These are phyloP conservation scores for Coreoperca whiteheadi DNA, from an alignment of 2,113 vertebrate genomes.

Conservation along the genomic window DNA sequence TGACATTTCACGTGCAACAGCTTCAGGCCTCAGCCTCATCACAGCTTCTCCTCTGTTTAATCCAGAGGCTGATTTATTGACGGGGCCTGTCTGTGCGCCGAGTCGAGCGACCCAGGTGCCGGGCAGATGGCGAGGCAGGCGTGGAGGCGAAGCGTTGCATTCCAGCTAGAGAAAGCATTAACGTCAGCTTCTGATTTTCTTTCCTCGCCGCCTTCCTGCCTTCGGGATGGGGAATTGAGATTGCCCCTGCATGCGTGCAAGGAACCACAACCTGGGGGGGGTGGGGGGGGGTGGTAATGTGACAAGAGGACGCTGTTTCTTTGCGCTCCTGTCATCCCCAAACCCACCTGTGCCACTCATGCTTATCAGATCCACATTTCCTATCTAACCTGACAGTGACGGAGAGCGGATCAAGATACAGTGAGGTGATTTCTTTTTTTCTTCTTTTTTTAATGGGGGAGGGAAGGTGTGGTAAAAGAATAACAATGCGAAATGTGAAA, in stretches of 20 bases:
- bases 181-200: conserved; percentile 57
- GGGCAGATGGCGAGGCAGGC: conserved; percentile 70
- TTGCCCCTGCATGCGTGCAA: conserved; percentile 24
- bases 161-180: conserved; percentile 45
- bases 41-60: conserved; percentile 58
- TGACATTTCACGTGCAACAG: conserved; percentile 59
- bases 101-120: conserved; percentile 67
- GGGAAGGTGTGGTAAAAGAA: conserved; percentile 13
- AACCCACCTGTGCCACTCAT: conserved; percentile 71
- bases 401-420: conserved; percentile 26
- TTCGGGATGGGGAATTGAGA: conserved; percentile 19
- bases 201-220: conserved; percentile 3
- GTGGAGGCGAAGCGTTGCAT: conserved; percentile 48
- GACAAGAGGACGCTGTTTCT: conserved; percentile 48
- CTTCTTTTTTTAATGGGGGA: conserved; percentile 16
- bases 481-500: conserved; percentile 49
- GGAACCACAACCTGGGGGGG: conserved; percentile 40
- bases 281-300: conserved; percentile 64
- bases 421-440: conserved; percentile 30
- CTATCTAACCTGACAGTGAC: conserved; percentile 41
- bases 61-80: conserved; percentile 72
- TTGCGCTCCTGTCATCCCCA: conserved; percentile 53
- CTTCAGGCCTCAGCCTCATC: conserved; percentile 64
- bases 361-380: conserved; percentile 51
- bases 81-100: conserved; percentile 9